phyloP scores from a whole-genome alignment of 2,113 vertebrate genomes.

The human (Homo sapiens) region DNA sequence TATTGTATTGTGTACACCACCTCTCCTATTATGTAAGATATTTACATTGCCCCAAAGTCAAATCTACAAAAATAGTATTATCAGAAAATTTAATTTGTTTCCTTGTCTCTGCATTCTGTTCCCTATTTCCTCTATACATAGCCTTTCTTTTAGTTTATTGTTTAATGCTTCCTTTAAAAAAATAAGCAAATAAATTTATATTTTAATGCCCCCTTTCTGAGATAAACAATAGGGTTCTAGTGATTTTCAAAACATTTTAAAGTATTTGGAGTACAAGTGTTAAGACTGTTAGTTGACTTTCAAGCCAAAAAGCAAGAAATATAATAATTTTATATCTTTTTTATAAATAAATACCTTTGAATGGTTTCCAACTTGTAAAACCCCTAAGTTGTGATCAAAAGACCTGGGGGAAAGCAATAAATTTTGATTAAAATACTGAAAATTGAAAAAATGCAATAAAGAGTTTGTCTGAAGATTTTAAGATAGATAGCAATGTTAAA shows the following conservation, averaged over 20 bases:
- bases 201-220: background rate
- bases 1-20: background rate
- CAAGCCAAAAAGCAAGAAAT: background rate
- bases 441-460: background rate
- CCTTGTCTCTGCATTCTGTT: background rate
- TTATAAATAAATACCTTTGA: conserved; percentile 19
- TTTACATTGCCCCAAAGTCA: background rate
- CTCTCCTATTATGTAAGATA: background rate
- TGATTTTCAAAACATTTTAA: conserved; percentile 51
- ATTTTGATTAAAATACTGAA: background rate
- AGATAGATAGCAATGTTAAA: background rate
- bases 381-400: background rate
- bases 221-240: background rate
- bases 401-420: background rate
- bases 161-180: background rate
- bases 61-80: background rate
- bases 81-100: background rate
- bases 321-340: background rate
- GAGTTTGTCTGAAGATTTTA: background rate
- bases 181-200: background rate
- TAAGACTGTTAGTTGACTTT: background rate
- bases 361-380: conserved; percentile 2
- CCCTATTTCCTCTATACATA: background rate
- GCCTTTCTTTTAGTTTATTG: background rate
- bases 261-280: background rate